Percentiles rank a stretch among this genome's conserved stretches.
Conservation (phyloP, 2,797 vertebrate species). For the Ibycter americanus region DNA sequence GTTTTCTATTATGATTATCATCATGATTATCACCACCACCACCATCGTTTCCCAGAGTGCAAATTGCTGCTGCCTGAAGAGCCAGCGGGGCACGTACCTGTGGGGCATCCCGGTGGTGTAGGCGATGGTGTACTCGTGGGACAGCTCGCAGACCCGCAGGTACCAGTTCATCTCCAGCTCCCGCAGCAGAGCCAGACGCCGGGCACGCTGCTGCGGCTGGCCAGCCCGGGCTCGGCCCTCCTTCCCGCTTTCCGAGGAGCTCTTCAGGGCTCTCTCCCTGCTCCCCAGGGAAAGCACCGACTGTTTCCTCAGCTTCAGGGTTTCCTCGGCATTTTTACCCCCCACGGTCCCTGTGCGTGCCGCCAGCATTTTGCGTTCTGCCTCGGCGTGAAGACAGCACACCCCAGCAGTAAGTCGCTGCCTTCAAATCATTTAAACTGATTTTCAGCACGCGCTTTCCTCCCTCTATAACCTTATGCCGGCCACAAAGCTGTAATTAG, state of each 20-base stretch:
- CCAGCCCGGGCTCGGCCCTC: conserved; percentile 60
- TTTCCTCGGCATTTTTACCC: conserved; percentile 76
- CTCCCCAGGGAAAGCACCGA: conserved; percentile 80
- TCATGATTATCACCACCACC: accelerated
- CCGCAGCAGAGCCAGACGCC: conserved; percentile 81
- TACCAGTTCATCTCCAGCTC: conserved; percentile 95
- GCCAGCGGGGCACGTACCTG: conserved; percentile 75
- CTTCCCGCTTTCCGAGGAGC: conserved; percentile 79
- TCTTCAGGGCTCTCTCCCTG: conserved; percentile 73
- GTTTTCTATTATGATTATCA: accelerated
- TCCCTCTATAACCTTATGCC: conserved; percentile 82
- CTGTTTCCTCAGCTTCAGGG: conserved; percentile 79
- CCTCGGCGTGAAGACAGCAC: background rate
- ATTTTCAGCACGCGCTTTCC: conserved; percentile 53
- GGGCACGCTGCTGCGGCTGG: conserved; percentile 75
- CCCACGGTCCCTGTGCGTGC: conserved; percentile 81
- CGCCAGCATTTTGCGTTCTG: conserved; percentile 81
- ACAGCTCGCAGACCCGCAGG: conserved; percentile 86
- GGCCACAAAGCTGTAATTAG: conserved; percentile 85
- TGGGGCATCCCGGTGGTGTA: conserved; percentile 90
- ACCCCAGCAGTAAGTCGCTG: background rate
- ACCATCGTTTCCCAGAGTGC: background rate
- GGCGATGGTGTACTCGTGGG: conserved; percentile 84
- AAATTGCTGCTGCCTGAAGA: accelerated
- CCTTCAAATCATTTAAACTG: conserved; percentile 50